Evolutionary conservation across 2,797 vertebrate species (phyloP).

Genomic region (Xenentodon cancila): DNA sequence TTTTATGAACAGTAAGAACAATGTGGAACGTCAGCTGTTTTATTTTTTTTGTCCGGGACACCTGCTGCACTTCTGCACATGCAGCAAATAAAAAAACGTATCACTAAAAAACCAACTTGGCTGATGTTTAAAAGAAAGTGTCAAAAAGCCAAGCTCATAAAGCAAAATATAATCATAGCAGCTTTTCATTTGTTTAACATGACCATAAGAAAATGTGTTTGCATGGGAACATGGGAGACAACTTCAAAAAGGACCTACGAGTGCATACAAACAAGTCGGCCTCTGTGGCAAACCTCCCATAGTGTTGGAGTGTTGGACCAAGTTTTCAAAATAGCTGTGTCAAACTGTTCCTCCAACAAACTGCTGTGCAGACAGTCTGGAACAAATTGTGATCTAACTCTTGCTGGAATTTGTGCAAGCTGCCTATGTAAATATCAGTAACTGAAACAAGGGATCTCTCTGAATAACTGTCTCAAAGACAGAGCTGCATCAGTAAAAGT

Average conservation of each 20-base stretch:
- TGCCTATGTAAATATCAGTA: conserved; percentile 49
- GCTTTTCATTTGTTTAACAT: conserved; percentile 38
- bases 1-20: not conserved
- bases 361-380: conserved; percentile 54
- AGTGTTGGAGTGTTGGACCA: conserved; percentile 33
- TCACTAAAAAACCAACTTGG: not conserved
- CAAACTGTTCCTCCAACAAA: conserved; percentile 49
- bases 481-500: conserved; percentile 1
- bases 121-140: not conserved
- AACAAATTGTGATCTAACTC: conserved; percentile 62
- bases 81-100: not conserved
- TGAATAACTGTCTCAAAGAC: conserved; percentile 13
- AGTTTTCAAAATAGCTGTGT: conserved; percentile 55
- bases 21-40: not conserved
- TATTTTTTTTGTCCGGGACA: not conserved
- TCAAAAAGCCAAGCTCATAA: conserved; percentile 17
- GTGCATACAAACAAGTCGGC: conserved; percentile 56
- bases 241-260: conserved; percentile 54
- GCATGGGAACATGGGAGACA: conserved; percentile 6
- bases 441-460: conserved; percentile 8
- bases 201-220: conserved; percentile 27
- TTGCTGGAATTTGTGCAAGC: conserved; percentile 44
- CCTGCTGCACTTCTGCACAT: not conserved
- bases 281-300: conserved; percentile 60
- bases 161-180: conserved; percentile 21